phyloP scores from a whole-genome alignment of 2,888 invertebrate genomes.

The Bhutanitis thaidina region DNA sequence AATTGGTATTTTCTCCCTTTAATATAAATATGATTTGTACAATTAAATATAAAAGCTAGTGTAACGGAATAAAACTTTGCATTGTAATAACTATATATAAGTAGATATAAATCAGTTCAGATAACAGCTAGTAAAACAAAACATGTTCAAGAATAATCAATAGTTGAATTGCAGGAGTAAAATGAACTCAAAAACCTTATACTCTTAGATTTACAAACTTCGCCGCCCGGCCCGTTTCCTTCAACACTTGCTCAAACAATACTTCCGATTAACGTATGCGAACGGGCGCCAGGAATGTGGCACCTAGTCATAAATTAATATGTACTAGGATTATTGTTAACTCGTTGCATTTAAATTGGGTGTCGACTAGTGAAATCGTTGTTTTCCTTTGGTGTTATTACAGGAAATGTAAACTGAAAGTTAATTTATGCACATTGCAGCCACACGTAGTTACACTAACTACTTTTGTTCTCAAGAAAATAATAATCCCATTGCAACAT shows the following conservation, averaged over 20 bases:
- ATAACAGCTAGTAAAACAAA: neutral
- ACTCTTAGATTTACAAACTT: conserved; percentile 15
- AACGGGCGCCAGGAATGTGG: conserved; percentile 17
- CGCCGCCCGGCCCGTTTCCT: conserved; percentile 43
- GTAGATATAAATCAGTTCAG: too few species aligned
- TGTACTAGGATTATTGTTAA: conserved; percentile 22
- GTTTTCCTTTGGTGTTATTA: conserved; percentile 12
- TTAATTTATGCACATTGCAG: neutral
- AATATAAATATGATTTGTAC: too few species aligned
- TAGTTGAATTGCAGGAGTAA: conserved; percentile 19
- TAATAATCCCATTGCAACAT: too few species aligned
- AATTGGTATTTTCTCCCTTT: too few species aligned
- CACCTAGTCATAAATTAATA: conserved; percentile 20
- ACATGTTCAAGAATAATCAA: conserved; percentile 22
- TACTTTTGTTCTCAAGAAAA: too few species aligned
- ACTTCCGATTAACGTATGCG: conserved; percentile 38
- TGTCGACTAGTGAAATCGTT: conserved; percentile 19
- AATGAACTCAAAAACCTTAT: conserved; percentile 14
- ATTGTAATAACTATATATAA: too few species aligned
- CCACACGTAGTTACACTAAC: too few species aligned
- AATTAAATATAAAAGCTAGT: too few species aligned
- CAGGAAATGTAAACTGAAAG: conserved; percentile 14
- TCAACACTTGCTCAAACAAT: conserved; percentile 70
- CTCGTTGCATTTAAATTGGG: conserved; percentile 21
- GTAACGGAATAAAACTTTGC: too few species aligned